Percentiles rank a stretch among this genome's conserved stretches.
Evolutionary conservation across 2,797 vertebrate genomes (phyloP).

Genomic region (Distichodus sexfasciatus): DNA sequence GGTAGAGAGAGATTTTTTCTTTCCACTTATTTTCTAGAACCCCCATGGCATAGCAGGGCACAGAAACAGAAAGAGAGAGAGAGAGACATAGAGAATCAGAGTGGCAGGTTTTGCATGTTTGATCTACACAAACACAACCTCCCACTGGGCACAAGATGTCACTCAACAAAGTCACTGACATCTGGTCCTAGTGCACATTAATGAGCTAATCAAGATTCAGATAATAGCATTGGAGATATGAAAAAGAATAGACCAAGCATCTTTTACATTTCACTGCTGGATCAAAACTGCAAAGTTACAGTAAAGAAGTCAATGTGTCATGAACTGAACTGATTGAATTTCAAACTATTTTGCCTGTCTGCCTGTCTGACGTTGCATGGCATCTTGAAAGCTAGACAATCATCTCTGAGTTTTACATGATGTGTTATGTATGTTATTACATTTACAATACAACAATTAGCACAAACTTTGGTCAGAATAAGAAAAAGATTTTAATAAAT

Average conservation of each 20-base stretch:
- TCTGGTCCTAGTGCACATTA: neutral
- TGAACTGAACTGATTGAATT: neutral
- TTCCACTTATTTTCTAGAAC: slow-evolving; percentile 26
- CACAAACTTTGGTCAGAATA: no score
- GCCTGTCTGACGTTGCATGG: no score
- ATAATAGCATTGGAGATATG: neutral
- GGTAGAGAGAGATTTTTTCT: slow-evolving; percentile 16
- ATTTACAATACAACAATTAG: no score
- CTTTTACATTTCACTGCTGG: neutral
- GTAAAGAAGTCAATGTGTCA: neutral
- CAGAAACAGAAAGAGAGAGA: neutral
- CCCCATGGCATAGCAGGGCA: slow-evolving; percentile 21
- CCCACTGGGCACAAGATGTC: slow-evolving; percentile 3
- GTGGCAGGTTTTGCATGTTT: slow-evolving; percentile 3
- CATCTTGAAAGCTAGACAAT: no score
- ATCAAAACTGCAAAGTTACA: neutral
- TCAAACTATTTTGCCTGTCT: neutral
- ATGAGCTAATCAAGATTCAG: slow-evolving; percentile 7
- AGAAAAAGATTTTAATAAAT: no score
- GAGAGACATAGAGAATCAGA: neutral
- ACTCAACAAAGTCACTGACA: slow-evolving; percentile 6
- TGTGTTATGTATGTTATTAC: no score
- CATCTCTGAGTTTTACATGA: no score
- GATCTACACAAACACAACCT: neutral
- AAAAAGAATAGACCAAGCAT: neutral